Evolutionary conservation across 2,888 invertebrate genomes (phyloP), one percentile per base, ranked within the genome.

Genomic region (Parasteatoda lunata): DNA sequence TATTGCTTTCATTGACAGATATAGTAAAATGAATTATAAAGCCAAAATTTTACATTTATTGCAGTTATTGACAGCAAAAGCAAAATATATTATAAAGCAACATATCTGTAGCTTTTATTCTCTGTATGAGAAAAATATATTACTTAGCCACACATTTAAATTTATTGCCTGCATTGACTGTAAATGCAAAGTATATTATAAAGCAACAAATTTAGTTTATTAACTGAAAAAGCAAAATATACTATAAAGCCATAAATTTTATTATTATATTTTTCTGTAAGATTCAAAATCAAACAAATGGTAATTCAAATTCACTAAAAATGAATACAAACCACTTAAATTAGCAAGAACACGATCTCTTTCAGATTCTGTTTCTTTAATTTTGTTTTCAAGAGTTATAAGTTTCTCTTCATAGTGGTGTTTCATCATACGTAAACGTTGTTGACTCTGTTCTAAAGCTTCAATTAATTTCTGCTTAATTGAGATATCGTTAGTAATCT

Each of bases 381-480:
- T 98, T 91, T 96, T 95, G 13, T 94, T 94, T 91, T 97, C 96
- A 59, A 98, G 92, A 88, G 96, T 96, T 89, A 94, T 93, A 11
- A 98, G 93, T 91, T 98, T 96, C 88, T 97, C 96, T 92, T 99
- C 98, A 92, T 98, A 99, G 91, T 98, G 97, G 89, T 95, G 94
- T 85, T 96, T 94, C 94, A 98, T 95, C 0, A 96, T 94, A 77
- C 96, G 95, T 91, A 98, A 94, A 73, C 97, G 93, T 79, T 96
- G 94, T 91, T 98, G 97, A 0, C 97, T 97, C 84, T 95, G 93
- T 92, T 99, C 98, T 89, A 99, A 92, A 91, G 98, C 97, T 91
- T 97, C 97, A 89, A 99, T 98, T 70, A 99, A 93, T 83, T 97
- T 95, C 90, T 98, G 96, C 92, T 99, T 99, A 81, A 98, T 96